Conservation (phyloP, 1,140 invertebrate genomes). For the Antheraea pernyi region DNA sequence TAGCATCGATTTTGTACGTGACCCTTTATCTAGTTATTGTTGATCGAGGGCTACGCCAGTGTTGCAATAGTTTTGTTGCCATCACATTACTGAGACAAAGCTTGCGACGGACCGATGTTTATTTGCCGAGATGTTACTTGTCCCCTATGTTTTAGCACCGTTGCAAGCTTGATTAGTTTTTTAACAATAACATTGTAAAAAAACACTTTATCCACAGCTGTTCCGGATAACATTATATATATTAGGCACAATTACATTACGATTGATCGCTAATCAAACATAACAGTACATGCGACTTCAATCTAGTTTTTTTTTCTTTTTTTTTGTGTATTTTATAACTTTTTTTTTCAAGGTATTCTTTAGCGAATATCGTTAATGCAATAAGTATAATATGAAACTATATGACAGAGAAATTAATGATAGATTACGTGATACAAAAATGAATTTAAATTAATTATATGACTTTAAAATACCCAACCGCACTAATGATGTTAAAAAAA, state of each 20-base stretch:
- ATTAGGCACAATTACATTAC: conserved; percentile 74
- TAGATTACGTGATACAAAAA: conserved; percentile 56
- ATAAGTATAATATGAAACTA: conserved; percentile 77
- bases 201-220: conserved; percentile 52
- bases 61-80: conserved; percentile 1
- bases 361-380: conserved; percentile 76
- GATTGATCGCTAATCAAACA: conserved; percentile 74
- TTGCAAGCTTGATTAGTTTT: conserved; percentile 38
- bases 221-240: conserved; percentile 52
- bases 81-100: not conserved
- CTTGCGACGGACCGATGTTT: conserved; percentile 8
- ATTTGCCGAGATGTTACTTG: not conserved
- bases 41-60: too few relatives aligned
- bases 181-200: conserved; percentile 30
- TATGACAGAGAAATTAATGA: conserved; percentile 53
- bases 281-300: conserved; percentile 76
- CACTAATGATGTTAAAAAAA: conserved; percentile 40
- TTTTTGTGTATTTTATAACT: conserved; percentile 53
- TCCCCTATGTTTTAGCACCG: conserved; percentile 19
- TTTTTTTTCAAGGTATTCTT: conserved; percentile 71
- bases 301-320: conserved; percentile 54
- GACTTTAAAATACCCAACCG: conserved; percentile 68
- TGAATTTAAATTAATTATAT: conserved; percentile 60
- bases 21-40: too few relatives aligned
- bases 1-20: too few relatives aligned